Evolutionary conservation across 2,113 vertebrate genomes (phyloP).

Genomic region (Amblyopsis rosae): DNA sequence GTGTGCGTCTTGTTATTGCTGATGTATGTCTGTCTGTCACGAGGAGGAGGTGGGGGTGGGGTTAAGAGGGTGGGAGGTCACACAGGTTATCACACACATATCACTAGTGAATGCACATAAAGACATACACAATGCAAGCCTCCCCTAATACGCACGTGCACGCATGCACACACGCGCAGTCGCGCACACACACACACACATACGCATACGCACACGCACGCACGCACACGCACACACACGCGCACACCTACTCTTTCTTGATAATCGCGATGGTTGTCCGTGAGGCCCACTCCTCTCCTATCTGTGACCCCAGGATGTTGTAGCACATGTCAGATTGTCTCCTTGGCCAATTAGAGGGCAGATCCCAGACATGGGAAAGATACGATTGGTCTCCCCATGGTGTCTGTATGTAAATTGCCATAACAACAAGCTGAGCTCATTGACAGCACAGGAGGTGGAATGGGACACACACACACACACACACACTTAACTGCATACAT

Average conservation of each 20-base stretch:
- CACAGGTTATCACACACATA: conserved; percentile 25
- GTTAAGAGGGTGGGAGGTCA: conserved; percentile 28
- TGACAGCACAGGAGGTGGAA: not conserved
- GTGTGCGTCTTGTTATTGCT: not conserved
- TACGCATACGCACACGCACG: not conserved
- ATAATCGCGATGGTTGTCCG: too few relatives aligned
- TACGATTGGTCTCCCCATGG: not conserved
- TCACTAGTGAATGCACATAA: not conserved
- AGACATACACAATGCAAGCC: not conserved
- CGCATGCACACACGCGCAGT: not conserved
- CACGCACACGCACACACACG: not conserved
- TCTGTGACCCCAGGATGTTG: not conserved
- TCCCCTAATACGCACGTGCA: not conserved
- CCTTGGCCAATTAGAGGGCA: conserved; percentile 2
- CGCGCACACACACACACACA: not conserved
- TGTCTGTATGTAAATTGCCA: conserved; percentile 4
- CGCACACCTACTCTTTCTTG: not conserved
- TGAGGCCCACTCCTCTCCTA: not conserved
- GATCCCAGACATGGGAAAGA: not conserved
- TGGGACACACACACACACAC: conserved; percentile 1
- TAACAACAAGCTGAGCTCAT: conserved; percentile 6
- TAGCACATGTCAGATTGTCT: not conserved
- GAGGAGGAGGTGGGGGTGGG: not conserved
- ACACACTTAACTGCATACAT: not conserved
- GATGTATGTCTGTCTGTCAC: not conserved